These are phyloP conservation scores for Lepidothrix coronata DNA, from an alignment of 2,113 vertebrate species.

Conservation along the genomic window DNA sequence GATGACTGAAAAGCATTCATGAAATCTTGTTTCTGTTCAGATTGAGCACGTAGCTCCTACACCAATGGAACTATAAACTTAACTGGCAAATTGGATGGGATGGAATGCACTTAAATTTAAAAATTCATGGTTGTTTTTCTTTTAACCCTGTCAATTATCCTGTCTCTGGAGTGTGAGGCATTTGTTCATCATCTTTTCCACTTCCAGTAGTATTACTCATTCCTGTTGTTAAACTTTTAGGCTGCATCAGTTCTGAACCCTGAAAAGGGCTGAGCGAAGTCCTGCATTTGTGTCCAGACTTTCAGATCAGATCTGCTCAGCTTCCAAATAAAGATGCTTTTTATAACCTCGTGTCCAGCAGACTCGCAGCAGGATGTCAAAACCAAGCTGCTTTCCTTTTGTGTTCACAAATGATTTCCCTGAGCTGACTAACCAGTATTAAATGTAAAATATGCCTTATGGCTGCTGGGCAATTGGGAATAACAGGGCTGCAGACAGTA, in stretches of 20 bases:
- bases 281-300: not conserved
- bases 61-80: not conserved
- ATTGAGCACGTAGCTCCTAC: not conserved
- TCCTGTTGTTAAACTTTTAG: not conserved
- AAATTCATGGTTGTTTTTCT: not conserved
- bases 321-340: conserved; percentile 41
- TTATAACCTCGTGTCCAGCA: not conserved
- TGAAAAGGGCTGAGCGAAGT: not conserved
- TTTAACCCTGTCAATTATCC: not conserved
- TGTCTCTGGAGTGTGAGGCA: not conserved
- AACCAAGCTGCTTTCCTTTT: conserved; percentile 26
- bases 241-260: not conserved
- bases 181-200: conserved; percentile 14
- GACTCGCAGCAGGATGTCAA: not conserved
- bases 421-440: conserved; percentile 6
- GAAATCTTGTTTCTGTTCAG: not conserved
- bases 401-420: not conserved
- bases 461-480: not conserved
- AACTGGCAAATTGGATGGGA: not conserved
- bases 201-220: not conserved
- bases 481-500: not conserved
- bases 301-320: not conserved
- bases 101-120: not conserved
- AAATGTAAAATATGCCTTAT: not conserved
- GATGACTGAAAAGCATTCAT: not conserved